Evolutionary conservation across 2,888 invertebrate species (phyloP).

Genomic region (Adelphocoris suturalis): DNA sequence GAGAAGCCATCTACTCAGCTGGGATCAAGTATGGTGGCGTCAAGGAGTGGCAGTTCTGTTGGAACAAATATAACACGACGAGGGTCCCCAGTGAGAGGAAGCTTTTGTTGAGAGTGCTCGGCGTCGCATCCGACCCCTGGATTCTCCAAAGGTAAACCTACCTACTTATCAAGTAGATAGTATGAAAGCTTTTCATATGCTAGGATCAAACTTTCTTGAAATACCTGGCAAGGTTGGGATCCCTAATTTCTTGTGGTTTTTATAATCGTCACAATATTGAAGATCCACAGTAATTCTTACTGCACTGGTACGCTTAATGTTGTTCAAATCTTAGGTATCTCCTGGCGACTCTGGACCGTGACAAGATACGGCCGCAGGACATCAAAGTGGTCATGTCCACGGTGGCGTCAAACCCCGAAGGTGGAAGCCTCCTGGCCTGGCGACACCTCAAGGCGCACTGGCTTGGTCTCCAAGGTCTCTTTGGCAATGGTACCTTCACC

Average conservation of each 20-base stretch:
- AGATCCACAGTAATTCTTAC: too few species aligned
- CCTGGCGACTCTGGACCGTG: constrained; percentile 85
- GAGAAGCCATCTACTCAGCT: constrained; percentile 84
- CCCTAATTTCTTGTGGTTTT: too few species aligned
- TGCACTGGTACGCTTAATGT: too few species aligned
- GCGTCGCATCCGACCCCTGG: constrained; percentile 88
- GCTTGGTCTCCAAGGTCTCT: constrained; percentile 83
- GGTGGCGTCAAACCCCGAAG: constrained; percentile 87
- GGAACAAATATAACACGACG: constrained; percentile 85
- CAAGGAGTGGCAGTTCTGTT: constrained; percentile 88
- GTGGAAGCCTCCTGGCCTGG: constrained; percentile 85
- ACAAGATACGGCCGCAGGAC: constrained; percentile 85
- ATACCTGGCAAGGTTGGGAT: too few species aligned
- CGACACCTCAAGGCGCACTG: constrained; percentile 86
- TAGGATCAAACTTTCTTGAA: too few species aligned
- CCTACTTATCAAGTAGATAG: too few species aligned
- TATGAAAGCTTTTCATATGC: too few species aligned
- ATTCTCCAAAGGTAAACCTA: constrained; percentile 85
- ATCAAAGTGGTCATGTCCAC: constrained; percentile 86
- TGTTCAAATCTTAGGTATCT: constrained; percentile 82
- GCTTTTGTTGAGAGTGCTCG: constrained; percentile 85
- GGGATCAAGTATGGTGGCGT: constrained; percentile 86
- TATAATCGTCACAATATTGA: too few species aligned
- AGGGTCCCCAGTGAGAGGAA: constrained; percentile 86
- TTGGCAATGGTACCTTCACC: constrained; percentile 83